Evolutionary conservation across 2,113 vertebrate species (phyloP), one percentile per base, ranked within the genome.

Genomic region (Ammodramus savannarum): DNA sequence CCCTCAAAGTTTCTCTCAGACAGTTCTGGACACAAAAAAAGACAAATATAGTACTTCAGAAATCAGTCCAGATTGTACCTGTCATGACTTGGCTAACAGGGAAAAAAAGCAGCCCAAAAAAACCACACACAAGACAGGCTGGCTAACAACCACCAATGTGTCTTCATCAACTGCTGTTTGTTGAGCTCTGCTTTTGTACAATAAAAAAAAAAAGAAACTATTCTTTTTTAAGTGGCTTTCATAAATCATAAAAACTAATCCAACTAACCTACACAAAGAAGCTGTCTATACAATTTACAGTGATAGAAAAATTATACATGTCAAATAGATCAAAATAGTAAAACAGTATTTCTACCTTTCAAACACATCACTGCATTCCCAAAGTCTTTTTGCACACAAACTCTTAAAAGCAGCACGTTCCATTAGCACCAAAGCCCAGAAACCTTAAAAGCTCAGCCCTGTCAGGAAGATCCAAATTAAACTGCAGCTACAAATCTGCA

Each of bases 211-310:
- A 59, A 39, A 38, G 26, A 92, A 95, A 87, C 71, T 93, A 63
- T 83, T 95, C 57, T 86, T 89, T 93, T 69, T 83, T 3, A 94
- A 94, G 80, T 75, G 79, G 61, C 46, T 97, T 96, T 66, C 90
- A 92, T 90, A 95, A 93, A 97, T 96, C 87, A 88, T 87, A 94
- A 95, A 96, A 97, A 94, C 91, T 96, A 98, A 96, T 74, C 19
- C 51, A 86, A 95, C 79, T 93, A 97, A 97, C 95, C 89, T 94
- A 92, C 89, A 93, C 71, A 95, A 88, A 92, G 85, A 46, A 85
- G 57, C 68, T 79, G 76, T 81, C 91, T 89, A 84, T 89, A 89
- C 49, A 68, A 82, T 94, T 96, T 95, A 95, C 54, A 54, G 93
- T 94, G 76, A 65, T 74, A 95, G 92, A 86, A 87, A 82, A 96